A percentile compares a stretch with the other conserved stretches of the same genome.
These are phyloP conservation scores for Pelusios castaneus DNA, from an alignment of 2,113 vertebrate genomes.

Conservation along the genomic window DNA sequence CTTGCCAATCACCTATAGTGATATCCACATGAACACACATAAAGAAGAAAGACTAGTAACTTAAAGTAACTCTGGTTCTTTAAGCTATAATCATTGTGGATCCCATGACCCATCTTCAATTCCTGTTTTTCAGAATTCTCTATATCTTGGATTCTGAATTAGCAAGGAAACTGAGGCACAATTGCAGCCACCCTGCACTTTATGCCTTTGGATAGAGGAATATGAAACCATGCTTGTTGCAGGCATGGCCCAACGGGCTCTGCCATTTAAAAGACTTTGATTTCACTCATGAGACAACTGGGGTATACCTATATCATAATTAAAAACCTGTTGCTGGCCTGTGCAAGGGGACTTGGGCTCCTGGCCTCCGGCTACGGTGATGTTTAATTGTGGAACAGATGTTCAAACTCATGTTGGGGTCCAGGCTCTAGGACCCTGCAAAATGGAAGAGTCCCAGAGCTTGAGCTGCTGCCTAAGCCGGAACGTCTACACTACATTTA, in stretches of 20 bases:
- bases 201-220: neutral
- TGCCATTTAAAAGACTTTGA: neutral
- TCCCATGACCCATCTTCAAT: neutral
- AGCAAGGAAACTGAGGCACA: neutral
- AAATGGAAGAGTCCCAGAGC: neutral
- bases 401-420: neutral
- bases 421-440: neutral
- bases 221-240: neutral
- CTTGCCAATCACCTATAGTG: neutral
- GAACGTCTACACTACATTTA: neutral
- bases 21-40: neutral
- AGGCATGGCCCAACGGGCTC: neutral
- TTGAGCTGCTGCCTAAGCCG: neutral
- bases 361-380: neutral
- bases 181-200: neutral
- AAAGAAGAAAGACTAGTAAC: neutral
- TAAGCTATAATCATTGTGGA: neutral
- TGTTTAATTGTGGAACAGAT: neutral
- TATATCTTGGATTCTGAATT: neutral
- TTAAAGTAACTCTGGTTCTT: neutral
- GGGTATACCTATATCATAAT: neutral
- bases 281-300: neutral
- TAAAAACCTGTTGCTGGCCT: neutral
- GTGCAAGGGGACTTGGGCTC: neutral
- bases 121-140: neutral